Conservation (phyloP, 2,888 invertebrate genomes). For the Fissipunctia ypsillon region DNA sequence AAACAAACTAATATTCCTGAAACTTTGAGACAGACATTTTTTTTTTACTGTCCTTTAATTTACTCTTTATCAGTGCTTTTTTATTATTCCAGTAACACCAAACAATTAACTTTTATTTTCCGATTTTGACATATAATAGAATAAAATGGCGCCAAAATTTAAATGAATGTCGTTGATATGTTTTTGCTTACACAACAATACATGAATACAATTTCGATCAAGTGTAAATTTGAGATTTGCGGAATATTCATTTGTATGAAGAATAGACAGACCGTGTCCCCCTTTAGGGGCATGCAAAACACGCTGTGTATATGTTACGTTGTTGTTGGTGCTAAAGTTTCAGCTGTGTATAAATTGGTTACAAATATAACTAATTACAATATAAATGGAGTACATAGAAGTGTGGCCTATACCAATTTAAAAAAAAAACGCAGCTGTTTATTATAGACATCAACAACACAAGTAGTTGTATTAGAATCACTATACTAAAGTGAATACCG, state of each 20-base stretch:
- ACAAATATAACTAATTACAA: not conserved
- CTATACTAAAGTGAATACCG: not conserved
- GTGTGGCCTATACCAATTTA: not conserved
- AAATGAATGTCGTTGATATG: not conserved
- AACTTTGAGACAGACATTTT: conserved; percentile 2
- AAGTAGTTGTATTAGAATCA: conserved; percentile 34
- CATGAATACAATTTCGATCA: not conserved
- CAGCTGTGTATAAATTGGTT: not conserved
- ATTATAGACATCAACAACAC: conserved; percentile 20
- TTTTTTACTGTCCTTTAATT: not conserved
- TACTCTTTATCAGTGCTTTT: not conserved
- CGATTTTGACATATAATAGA: not conserved
- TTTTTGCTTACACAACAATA: not conserved
- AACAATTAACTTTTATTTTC: not conserved
- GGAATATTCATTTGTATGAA: conserved; percentile 34
- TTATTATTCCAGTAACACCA: not conserved
- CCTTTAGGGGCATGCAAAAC: conserved; percentile 36
- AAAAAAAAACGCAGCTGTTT: not conserved
- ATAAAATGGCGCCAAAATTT: not conserved
- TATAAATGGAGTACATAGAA: not conserved
- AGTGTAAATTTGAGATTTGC: not conserved
- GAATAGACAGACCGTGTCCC: conserved; percentile 12
- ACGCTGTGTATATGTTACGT: not conserved
- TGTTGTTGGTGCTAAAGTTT: conserved; percentile 32
- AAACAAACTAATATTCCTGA: conserved; percentile 44